Conservation (phyloP, 2,888 invertebrate species). For the Drosophila tanythrix region DNA sequence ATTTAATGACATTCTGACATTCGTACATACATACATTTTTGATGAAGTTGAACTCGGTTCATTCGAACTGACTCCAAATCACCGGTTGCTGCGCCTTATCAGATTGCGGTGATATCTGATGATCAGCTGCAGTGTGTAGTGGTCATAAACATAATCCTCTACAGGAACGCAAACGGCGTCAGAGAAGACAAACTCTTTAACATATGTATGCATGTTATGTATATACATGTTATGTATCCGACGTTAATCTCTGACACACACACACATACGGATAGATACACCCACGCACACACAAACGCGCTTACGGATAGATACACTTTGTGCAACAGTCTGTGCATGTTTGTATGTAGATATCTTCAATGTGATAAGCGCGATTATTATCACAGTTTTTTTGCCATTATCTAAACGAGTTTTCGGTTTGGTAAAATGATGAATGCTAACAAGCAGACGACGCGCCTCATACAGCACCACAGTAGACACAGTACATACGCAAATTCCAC, state of each 20-base stretch:
- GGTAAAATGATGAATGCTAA: constrained; percentile 75
- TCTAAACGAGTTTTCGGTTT: constrained; percentile 69
- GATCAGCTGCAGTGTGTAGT: constrained; percentile 46
- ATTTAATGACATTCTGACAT: constrained; percentile 19
- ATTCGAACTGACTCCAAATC: constrained; percentile 9
- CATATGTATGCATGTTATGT: not conserved
- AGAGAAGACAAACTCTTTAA: constrained; percentile 33
- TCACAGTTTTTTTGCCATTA: constrained; percentile 70
- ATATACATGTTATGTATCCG: constrained; percentile 46
- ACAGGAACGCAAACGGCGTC: constrained; percentile 45
- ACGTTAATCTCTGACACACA: constrained; percentile 64
- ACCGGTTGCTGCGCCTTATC: constrained; percentile 20
- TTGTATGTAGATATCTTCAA: constrained; percentile 62
- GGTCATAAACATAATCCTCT: constrained; percentile 69
- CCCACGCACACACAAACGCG: constrained; percentile 4
- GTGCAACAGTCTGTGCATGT: constrained; percentile 43
- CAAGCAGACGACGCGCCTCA: constrained; percentile 63
- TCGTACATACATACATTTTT: not conserved
- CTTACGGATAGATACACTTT: constrained; percentile 7
- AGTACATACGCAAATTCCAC: constrained; percentile 46
- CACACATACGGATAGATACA: constrained; percentile 7
- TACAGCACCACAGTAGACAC: constrained; percentile 35
- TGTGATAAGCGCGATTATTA: constrained; percentile 78
- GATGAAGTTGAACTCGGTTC: constrained; percentile 5
- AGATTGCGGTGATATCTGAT: constrained; percentile 8